Percentiles rank a stretch among this genome's conserved stretches.
These are phyloP conservation scores for Choristoneura fumiferana DNA, from an alignment of 1,140 invertebrate species.

Conservation along the genomic window DNA sequence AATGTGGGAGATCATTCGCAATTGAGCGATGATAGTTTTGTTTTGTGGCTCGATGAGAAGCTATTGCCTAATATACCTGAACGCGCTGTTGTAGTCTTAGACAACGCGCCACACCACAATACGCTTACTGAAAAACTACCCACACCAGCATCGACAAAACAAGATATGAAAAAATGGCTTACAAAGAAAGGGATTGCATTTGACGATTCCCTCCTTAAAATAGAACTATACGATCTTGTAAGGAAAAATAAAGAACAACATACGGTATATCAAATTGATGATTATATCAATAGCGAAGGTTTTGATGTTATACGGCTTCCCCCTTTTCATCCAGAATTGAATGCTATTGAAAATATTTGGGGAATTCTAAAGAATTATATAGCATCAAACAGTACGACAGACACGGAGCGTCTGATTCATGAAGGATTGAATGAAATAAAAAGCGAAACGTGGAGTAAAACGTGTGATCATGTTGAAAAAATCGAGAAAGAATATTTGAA, in stretches of 20 bases:
- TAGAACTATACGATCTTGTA: background rate
- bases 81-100: constrained; percentile 25
- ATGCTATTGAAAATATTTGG: constrained; percentile 18
- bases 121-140: background rate
- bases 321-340: constrained; percentile 15
- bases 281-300: constrained; percentile 18
- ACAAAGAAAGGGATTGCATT: background rate
- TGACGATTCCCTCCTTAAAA: background rate
- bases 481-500: background rate
- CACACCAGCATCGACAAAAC: background rate
- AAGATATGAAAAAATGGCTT: background rate
- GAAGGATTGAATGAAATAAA: background rate
- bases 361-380: constrained; percentile 20
- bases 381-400: background rate
- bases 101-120: constrained; percentile 28
- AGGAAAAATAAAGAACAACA: background rate
- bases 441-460: constrained; percentile 1
- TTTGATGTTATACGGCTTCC: constrained; percentile 21
- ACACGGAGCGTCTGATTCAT: background rate
- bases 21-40: constrained; percentile 27
- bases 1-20: constrained; percentile 22
- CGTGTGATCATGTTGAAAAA: constrained; percentile 1
- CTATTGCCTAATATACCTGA: constrained; percentile 30
- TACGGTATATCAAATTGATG: background rate
- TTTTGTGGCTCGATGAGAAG: constrained; percentile 24